A percentile compares a stretch with the other conserved stretches of the same genome.
phyloP scores from a whole-genome alignment of 2,888 invertebrate genomes.

The Helicoverpa assulta region DNA sequence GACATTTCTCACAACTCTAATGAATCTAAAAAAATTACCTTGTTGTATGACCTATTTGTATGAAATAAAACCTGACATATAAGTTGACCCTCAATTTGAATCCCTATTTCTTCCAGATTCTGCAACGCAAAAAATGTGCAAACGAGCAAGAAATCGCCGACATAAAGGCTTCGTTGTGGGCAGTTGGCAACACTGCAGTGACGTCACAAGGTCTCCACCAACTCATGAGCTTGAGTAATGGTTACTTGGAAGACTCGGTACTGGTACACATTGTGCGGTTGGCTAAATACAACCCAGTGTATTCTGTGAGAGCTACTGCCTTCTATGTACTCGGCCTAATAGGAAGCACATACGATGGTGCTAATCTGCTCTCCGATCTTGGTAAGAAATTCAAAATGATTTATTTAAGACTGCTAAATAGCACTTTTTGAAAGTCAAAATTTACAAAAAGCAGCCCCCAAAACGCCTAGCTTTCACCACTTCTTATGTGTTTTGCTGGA shows the following conservation, averaged over 20 bases:
- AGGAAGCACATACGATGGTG: constrained; percentile 95
- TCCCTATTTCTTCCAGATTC: constrained; percentile 66
- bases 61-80: too few species aligned
- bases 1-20: too few species aligned
- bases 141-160: constrained; percentile 93
- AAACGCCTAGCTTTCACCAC: too few species aligned
- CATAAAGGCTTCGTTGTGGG: constrained; percentile 97
- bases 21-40: too few species aligned
- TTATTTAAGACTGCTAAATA: too few species aligned
- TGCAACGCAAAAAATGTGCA: constrained; percentile 89
- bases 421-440: too few species aligned
- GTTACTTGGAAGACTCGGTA: constrained; percentile 81
- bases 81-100: too few species aligned
- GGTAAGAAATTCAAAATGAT: constrained; percentile 81
- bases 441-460: too few species aligned
- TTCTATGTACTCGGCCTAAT: constrained; percentile 96
- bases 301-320: constrained; percentile 96
- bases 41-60: neutral
- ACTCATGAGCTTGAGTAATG: constrained; percentile 89
- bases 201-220: constrained; percentile 94
- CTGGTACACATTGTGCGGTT: constrained; percentile 90
- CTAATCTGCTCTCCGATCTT: constrained; percentile 93
- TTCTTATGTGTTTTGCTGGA: too few species aligned
- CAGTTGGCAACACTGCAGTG: constrained; percentile 95
- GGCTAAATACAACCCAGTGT: constrained; percentile 95